A percentile compares a stretch with the other conserved stretches of the same genome.
These are phyloP conservation scores for Daphoenositta chrysoptera DNA, from an alignment of 2,113 vertebrate genomes.

Conservation along the genomic window DNA sequence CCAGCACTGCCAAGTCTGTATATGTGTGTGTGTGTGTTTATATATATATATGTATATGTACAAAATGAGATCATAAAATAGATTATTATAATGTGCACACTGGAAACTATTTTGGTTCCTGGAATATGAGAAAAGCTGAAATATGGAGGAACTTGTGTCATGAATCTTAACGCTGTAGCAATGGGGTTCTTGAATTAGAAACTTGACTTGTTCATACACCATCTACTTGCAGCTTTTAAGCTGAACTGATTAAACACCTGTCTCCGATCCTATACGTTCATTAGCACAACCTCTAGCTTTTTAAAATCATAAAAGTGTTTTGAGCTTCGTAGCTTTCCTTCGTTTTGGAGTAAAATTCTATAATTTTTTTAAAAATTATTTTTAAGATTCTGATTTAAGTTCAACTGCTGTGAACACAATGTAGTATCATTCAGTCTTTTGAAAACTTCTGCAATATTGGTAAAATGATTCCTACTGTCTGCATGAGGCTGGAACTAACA, in stretches of 20 bases:
- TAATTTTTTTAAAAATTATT: rapidly evolving
- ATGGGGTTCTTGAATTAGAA: neutral
- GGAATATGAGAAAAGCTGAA: neutral
- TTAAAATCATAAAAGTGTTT: neutral
- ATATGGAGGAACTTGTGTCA: neutral
- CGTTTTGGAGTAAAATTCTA: neutral
- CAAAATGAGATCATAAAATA: neutral
- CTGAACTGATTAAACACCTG: neutral
- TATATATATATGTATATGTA: neutral
- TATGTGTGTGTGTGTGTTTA: rapidly evolving
- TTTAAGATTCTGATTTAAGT: neutral
- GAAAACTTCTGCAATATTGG: neutral
- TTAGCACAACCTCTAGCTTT: neutral
- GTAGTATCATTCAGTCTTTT: neutral
- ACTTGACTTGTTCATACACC: neutral
- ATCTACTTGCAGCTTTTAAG: neutral
- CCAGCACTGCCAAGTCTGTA: neutral
- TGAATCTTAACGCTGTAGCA: neutral
- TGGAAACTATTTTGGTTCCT: neutral
- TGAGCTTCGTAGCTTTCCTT: neutral
- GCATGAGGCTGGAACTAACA: neutral
- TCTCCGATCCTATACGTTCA: neutral
- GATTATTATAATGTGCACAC: neutral
- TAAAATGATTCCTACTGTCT: neutral
- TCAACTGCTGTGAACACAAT: neutral